Evolutionary conservation across 1,140 invertebrate species (phyloP).

Genomic region (Pararge aegeria): DNA sequence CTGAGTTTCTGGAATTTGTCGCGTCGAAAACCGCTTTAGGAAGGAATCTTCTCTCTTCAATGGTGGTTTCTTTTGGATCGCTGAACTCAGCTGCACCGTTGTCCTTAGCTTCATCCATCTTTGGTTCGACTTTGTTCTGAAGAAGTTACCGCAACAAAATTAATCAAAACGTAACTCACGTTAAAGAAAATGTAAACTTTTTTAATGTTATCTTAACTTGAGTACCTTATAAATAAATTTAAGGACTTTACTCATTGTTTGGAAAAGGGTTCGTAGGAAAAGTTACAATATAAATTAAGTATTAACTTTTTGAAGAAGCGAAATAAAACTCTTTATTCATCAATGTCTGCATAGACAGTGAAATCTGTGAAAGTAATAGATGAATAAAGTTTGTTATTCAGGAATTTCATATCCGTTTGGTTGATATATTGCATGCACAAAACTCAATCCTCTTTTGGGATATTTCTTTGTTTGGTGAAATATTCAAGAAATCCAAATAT

Average conservation of each 20-base stretch:
- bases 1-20: slow-evolving; percentile 93
- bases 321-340: background rate
- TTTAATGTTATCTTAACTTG: background rate
- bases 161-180: background rate
- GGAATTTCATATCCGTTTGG: background rate
- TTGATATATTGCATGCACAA: background rate
- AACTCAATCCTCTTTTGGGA: background rate
- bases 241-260: background rate
- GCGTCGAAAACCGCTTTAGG: slow-evolving; percentile 94
- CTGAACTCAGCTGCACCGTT: slow-evolving; percentile 94
- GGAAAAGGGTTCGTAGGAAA: background rate
- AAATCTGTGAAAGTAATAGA: background rate
- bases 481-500: too few species aligned
- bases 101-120: slow-evolving; percentile 97
- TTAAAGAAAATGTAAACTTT: background rate
- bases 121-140: slow-evolving; percentile 93
- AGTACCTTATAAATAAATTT: background rate
- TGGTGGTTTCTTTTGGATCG: slow-evolving; percentile 92
- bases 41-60: slow-evolving; percentile 97
- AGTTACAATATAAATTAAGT: background rate
- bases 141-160: slow-evolving; percentile 27
- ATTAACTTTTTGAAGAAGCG: background rate
- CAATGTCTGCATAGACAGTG: background rate
- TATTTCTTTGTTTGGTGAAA: background rate
- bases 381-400: slow-evolving; percentile 2